Percentiles rank a stretch among this genome's conserved stretches.
These are phyloP conservation scores for Prionailurus bengalensis DNA, from an alignment of 2,113 vertebrate genomes.

Conservation along the genomic window DNA sequence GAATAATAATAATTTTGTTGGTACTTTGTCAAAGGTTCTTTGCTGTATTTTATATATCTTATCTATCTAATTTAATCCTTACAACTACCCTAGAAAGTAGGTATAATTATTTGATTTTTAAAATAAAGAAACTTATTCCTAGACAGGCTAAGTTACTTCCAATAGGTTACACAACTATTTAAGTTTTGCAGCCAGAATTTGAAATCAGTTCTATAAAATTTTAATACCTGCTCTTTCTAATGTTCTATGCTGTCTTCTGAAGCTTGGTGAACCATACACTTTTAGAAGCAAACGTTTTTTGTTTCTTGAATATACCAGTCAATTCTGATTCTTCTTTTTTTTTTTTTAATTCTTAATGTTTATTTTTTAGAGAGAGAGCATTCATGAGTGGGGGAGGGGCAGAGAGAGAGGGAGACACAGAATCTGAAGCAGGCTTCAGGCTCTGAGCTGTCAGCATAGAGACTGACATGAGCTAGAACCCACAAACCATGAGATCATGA, in stretches of 20 bases:
- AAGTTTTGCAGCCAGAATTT: background rate
- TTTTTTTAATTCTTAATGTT: no score
- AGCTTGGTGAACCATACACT: background rate
- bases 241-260: background rate
- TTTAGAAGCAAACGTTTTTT: conserved; percentile 15
- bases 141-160: background rate
- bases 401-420: no score
- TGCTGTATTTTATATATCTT: background rate
- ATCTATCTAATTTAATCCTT: background rate
- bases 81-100: background rate
- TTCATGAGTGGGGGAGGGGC: no score
- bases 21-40: background rate
- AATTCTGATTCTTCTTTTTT: background rate
- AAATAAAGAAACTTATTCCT: background rate
- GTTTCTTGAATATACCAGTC: background rate
- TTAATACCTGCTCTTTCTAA: background rate
- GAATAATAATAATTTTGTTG: background rate
- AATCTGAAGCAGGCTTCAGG: no score
- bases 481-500: no score
- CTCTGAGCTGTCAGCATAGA: no score
- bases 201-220: background rate
- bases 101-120: background rate
- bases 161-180: background rate
- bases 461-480: no score
- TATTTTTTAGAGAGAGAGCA: no score